Evolutionary conservation across 2,797 vertebrate genomes (phyloP).

Genomic region (Bufotes viridis): DNA sequence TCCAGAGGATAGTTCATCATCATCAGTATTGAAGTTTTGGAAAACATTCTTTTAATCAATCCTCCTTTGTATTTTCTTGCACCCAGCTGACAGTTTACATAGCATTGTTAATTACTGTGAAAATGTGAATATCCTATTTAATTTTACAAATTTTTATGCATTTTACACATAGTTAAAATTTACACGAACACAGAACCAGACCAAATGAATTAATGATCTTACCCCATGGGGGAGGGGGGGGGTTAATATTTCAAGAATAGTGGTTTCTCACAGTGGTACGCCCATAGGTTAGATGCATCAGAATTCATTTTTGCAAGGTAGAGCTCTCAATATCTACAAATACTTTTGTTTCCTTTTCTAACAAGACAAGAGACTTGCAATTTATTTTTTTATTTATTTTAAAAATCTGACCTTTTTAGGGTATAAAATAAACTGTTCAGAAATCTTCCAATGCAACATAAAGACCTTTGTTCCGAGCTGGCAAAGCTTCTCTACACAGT

Average conservation of each 20-base stretch:
- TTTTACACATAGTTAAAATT: background rate
- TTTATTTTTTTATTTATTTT: background rate
- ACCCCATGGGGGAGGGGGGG: background rate
- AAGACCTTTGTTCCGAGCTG: conserved; percentile 8
- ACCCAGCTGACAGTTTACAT: too few species aligned
- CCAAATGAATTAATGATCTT: background rate
- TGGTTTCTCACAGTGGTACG: background rate
- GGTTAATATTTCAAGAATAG: too few species aligned
- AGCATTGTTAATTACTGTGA: too few species aligned
- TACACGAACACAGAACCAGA: background rate
- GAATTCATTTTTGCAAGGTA: background rate
- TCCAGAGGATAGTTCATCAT: too few species aligned
- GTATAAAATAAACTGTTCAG: background rate
- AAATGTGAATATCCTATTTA: too few species aligned
- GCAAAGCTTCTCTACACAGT: background rate
- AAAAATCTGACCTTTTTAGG: background rate
- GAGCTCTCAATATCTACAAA: background rate
- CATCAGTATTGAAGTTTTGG: too few species aligned
- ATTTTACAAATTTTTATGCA: too few species aligned
- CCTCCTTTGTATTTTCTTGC: too few species aligned
- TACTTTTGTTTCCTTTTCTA: background rate
- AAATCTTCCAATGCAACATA: background rate
- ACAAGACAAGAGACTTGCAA: background rate
- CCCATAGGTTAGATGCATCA: background rate
- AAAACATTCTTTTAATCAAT: too few species aligned